Evolutionary conservation across 1,140 invertebrate species (phyloP), one percentile per base, ranked within the genome.

Genomic region (Drosophila varians): DNA sequence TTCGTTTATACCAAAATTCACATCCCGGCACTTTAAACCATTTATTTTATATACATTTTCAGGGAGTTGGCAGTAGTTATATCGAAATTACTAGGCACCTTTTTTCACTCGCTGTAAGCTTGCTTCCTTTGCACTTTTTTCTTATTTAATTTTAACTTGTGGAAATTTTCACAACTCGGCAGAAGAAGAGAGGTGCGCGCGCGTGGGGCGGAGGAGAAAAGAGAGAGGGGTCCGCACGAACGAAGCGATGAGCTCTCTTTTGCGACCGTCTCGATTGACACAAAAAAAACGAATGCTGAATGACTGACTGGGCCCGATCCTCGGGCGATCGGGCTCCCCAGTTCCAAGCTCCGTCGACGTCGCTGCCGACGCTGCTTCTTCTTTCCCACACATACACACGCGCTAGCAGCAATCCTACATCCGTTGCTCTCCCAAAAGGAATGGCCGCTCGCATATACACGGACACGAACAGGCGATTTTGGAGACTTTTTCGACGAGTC

Each of bases 101-200:
- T 80, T 14, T 74, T 61, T n/a, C 38, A 16, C 26, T 18, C 28
- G 56, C 64, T 56, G 62, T 54, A 74, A 46, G 61, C 43, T 9
- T 66, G 57, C 28, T 58, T 78, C 56, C 65, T 77, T 74, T 72
- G 34, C 65, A 72, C 46, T 80, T 64, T 64, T 46, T 61, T 43
- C 72, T 69, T 28, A 71, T 83, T 84, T 84, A 56, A 64, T 61
- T 64, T 64, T 62, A 64, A 61, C 62, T 73, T 87, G 73, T 87
- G 82, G 80, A 87, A 84, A 84, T 84, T 87, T 84, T 84, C 76
- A 86, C 80, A 80, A 84, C 74, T 73, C 46, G 40, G 68, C 68
- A 49, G 28, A n/a, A 58, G 26, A 61, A 43, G 43, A 40, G 55
- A 71, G 25, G 25, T 55, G 34, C 21, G 53, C 28, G 19, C 23